Base-by-base conservation (phyloP, 2,113 vertebrate species). In the Plestiodon gilberti region DNA sequence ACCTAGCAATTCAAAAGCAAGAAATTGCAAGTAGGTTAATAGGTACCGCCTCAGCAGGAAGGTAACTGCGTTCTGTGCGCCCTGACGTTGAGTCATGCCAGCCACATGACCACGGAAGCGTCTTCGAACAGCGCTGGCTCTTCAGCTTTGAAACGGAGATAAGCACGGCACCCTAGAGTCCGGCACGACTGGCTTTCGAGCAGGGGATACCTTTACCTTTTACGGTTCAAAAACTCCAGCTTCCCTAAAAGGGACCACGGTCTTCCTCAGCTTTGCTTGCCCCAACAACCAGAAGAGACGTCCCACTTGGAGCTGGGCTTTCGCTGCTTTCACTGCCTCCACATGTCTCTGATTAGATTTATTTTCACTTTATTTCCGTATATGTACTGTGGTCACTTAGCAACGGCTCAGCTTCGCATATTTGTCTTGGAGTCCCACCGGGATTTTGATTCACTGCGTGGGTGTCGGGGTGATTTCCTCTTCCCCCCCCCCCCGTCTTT, bases 331-430 rank as follows among this genome's bases (percentile, higher is more conserved):
- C 52, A 28, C 59, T 64, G 55, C 77, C 43, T 77, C 84, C 90
- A 85, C 82, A 77, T 87, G 90, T 64, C 87, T 87, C 78, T 81
- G 78, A 89, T 91, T 87, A 89, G 59, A 67, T 82, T 84, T 78
- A 82, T 89, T 89, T 89, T 77, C 81, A 25, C 57, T 74, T 57
- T 77, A 73, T 81, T 65, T 22, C 73, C 30, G 22, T 85, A 55
- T 81, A 43, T 84, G 71, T 81, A 70, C 43, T 1, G 22, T 11
- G 38, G 81, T 89, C 90, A 78, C 90, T 80, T 87, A 89, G 84
- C 87, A 91, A 84, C 90, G 14, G 40, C 48, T 55, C 35, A 25
- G 48, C 65, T 73, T 35, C 11, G 59, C 78, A 69, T 73, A 48
- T 73, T 33, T 73, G 62, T 78, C 78, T 65, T 77, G 23, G 23